phyloP scores from a whole-genome alignment of 2,113 vertebrate species.

The Rousettus leschenaultii region DNA sequence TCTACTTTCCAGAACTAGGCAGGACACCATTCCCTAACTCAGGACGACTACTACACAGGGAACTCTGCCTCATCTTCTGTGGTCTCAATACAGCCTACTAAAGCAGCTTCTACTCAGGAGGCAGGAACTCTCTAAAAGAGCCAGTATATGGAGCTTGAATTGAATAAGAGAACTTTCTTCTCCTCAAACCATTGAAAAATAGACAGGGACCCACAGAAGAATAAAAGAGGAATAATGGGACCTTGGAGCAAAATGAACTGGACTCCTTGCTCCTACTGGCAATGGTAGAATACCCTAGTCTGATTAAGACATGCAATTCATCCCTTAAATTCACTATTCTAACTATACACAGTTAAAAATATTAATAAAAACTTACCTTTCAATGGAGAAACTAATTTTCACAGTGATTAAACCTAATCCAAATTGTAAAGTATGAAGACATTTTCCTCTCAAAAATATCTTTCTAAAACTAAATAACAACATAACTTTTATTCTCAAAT shows the following conservation, averaged over 20 bases:
- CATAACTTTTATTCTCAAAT: background rate
- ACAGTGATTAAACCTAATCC: background rate
- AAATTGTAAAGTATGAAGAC: background rate
- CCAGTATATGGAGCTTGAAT: background rate
- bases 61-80: background rate
- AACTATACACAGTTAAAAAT: background rate
- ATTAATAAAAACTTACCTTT: background rate
- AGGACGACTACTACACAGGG: background rate
- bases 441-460: background rate
- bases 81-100: background rate
- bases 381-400: background rate
- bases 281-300: background rate
- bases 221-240: background rate
- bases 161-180: background rate
- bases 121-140: background rate
- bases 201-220: background rate
- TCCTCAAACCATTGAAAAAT: background rate
- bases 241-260: background rate
- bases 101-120: background rate
- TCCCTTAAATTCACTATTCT: background rate
- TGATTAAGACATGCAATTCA: background rate
- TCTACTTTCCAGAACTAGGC: background rate
- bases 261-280: background rate
- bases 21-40: background rate
- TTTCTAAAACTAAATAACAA: background rate